Base-by-base conservation (phyloP, 2,113 vertebrate species). In the Notothenia rossii region DNA sequence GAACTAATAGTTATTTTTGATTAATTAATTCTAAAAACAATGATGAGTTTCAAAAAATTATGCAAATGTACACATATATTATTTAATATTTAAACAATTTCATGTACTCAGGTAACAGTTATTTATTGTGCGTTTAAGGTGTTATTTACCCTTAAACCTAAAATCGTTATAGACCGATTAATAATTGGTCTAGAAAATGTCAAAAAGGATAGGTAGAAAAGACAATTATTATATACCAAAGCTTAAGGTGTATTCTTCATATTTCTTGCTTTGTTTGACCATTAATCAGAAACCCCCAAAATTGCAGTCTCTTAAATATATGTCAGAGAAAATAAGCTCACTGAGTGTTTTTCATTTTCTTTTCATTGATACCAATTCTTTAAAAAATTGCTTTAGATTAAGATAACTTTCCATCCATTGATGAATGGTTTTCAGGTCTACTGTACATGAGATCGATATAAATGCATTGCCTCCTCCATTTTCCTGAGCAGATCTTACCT, bases 401-500 rank as follows among this genome's bases (percentile, higher is more conserved):
- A 13, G n/a, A 45, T 43, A 0, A 10, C 5, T 14, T 18, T 29
- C 14, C 18, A 10, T 33, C 43, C n/a, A 25, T 50, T 18, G 7
- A 33, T 67, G 10, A 12, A n/a, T 11, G 10, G 17, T 51, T 40
- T 67, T 12, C 29, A 40, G 6, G 10, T 40, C 50, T n/a, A 10
- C 22, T 22, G 22, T 22, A 22, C 3, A 29, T 20, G 18, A 50
- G 4, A 40, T 40, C 7, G 36, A 4, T 55, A 29, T 56, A 14
- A 61, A 14, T 17, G 13, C 12, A 22, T 14, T 15, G 1, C 22
- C 3, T 68, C 11, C 17, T 6, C 5, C 66, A 15, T 1, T 40
- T 8, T 10, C 29, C 8, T 50, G 10, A 50, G 15, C 20, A 53
- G 14, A 50, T 53, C 0, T 48, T 93, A 99, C 98, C 96, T 99